These are phyloP conservation scores for Stenichneumon culpator DNA, from an alignment of 2,888 invertebrate genomes.

Conservation along the genomic window DNA sequence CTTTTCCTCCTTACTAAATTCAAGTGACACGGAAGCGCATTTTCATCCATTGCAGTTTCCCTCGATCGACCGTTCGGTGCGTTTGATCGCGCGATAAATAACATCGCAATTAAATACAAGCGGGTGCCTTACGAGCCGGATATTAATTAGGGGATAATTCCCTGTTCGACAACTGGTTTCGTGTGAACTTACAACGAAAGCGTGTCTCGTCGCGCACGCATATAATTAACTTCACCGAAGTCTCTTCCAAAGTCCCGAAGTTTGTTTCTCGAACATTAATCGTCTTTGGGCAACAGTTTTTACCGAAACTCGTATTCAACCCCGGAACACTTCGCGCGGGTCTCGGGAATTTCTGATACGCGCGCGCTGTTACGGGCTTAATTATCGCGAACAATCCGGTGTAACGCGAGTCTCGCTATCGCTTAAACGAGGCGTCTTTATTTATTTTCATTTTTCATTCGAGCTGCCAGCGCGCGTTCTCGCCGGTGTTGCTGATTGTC, in stretches of 20 bases:
- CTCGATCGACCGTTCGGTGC: constrained; percentile 6
- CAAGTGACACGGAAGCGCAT: not conserved
- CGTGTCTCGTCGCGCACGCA: constrained; percentile 6
- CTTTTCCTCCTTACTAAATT: not conserved
- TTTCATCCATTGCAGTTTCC: not conserved
- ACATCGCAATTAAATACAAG: constrained; percentile 64
- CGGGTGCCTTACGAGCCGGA: constrained; percentile 59
- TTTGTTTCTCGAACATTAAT: constrained; percentile 48
- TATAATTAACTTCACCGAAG: not conserved
- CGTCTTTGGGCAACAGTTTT: constrained; percentile 7
- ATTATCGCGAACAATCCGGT: not conserved
- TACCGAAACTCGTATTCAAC: constrained; percentile 26
- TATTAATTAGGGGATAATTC: constrained; percentile 66
- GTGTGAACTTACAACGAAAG: constrained; percentile 60
- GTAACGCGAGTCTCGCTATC: constrained; percentile 29
- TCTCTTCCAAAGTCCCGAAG: constrained; percentile 45
- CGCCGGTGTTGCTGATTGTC: constrained; percentile 21
- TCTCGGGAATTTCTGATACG: too few relatives aligned
- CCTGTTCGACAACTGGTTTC: constrained; percentile 64
- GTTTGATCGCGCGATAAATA: constrained; percentile 57
- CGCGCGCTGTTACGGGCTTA: too few relatives aligned
- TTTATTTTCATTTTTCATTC: not conserved
- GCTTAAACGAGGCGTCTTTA: constrained; percentile 40
- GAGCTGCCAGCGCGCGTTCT: not conserved
- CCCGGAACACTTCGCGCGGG: too few relatives aligned